Evolutionary conservation across 2,113 vertebrate genomes (phyloP).

Genomic region (Cheirogaleus medius): DNA sequence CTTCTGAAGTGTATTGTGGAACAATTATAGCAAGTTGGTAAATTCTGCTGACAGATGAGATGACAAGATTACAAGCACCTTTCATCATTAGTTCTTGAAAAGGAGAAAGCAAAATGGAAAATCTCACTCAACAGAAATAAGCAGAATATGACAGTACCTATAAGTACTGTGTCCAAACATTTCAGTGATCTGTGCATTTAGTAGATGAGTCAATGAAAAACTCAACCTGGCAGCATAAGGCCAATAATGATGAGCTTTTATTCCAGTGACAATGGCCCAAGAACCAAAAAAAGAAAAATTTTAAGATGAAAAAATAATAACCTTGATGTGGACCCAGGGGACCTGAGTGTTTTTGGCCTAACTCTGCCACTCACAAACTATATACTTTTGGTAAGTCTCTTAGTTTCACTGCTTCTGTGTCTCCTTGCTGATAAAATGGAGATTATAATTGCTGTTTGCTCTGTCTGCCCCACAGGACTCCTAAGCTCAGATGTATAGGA

Average conservation of each 20-base stretch:
- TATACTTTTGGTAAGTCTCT: neutral
- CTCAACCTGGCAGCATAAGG: neutral
- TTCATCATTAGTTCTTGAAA: conserved; percentile 57
- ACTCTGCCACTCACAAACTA: neutral
- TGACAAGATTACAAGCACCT: conserved; percentile 71
- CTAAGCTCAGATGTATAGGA: neutral
- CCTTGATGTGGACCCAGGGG: neutral
- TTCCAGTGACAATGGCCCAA: neutral
- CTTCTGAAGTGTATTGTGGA: neutral
- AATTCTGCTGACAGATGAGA: conserved; percentile 71
- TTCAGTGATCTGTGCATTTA: neutral
- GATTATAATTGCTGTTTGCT: neutral
- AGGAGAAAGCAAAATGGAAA: conserved; percentile 45
- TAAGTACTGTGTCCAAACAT: conserved; percentile 52
- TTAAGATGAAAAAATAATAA: neutral
- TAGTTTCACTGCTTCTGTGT: neutral
- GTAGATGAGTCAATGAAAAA: neutral
- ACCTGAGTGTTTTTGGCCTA: neutral
- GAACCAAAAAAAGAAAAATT: neutral
- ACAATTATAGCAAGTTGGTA: conserved; percentile 70
- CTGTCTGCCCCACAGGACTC: neutral
- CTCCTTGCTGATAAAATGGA: neutral
- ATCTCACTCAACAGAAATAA: conserved; percentile 44
- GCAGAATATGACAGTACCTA: neutral
- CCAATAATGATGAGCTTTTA: neutral